Evolutionary conservation across 2,113 vertebrate species (phyloP), one percentile per base, ranked within the genome.

Genomic region (Percina caprodes): DNA sequence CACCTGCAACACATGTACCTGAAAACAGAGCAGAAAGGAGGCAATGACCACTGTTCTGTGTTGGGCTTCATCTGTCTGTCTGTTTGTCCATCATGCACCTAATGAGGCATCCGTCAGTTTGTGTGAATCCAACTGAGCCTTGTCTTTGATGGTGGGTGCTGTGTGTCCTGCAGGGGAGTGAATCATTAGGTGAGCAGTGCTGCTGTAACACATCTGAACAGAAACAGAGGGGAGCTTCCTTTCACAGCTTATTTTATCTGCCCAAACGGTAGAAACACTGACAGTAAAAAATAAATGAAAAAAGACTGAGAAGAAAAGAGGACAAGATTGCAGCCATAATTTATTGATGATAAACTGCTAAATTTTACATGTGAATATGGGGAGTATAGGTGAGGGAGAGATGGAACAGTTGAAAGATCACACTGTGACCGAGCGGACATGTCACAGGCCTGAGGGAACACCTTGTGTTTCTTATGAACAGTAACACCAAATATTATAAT

Each of bases 341-440:
- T 88, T 86, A 84, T 88, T 84, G 35, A 91, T 88, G 72, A 16
- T 62, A 78, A 80, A 82, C 63, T 83, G 82, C 19, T 88, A 69
- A 77, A 89, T 91, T 26, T 79, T 89, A 61, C 6, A 89, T 87
- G 80, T 42, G 80, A 67, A 63, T n/a, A 61, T 42, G n/a, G 39
- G 23, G 71, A 70, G 48, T 24, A 18, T 15, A 56, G 26, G 51
- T 48, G 66, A 66, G 13, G 21, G n/a, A 65, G 23, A 6, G 5
- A 14, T 69, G 55, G 18, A 35, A 13, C 3, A 0, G 26, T 21
- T 68, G 39, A 52, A 39, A 48, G 66, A 60, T 71, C 55, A 58
- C 39, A 77, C 24, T 33, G 42, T 58, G 48, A 21, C 30, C 21
- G 13, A 19, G 26, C 30, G 30, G 73, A 80, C 69, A 54, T 52